phyloP scores from a whole-genome alignment of 2,113 vertebrate genomes.

The Chamaea fasciata region DNA sequence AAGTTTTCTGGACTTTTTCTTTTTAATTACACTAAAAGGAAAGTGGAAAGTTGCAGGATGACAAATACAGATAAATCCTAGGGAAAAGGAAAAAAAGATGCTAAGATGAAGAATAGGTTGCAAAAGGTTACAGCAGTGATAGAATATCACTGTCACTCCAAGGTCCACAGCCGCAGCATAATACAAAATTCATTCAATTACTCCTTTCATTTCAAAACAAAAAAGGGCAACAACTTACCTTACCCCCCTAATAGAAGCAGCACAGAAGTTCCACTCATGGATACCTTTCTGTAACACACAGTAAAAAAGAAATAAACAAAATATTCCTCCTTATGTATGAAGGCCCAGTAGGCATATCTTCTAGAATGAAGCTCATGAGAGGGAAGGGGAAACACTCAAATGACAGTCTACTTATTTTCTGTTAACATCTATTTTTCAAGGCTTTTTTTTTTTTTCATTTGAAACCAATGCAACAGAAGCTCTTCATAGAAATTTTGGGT shows the following conservation, averaged over 20 bases:
- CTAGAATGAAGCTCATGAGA: neutral
- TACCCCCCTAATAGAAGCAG: constrained; percentile 86
- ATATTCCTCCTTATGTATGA: neutral
- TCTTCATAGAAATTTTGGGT: neutral
- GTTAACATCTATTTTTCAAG: neutral
- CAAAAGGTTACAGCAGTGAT: neutral
- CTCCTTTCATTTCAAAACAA: neutral
- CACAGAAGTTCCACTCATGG: constrained; percentile 96
- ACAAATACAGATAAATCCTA: neutral
- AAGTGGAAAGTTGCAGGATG: neutral
- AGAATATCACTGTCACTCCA: neutral
- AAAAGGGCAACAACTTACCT: constrained; percentile 63
- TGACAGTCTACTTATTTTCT: neutral
- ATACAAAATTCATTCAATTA: neutral
- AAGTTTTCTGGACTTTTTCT: neutral
- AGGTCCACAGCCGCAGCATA: neutral
- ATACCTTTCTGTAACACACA: constrained; percentile 83
- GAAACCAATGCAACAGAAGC: neutral
- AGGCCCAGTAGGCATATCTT: neutral
- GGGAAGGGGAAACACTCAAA: neutral
- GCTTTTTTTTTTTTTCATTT: neutral
- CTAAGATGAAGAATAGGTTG: neutral
- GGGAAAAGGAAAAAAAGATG: neutral
- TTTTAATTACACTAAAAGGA: neutral
- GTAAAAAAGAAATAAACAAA: neutral